Evolutionary conservation across 92 coral and sea anemone species (phyloP).

Genomic region (Blastomussa wellsi): DNA sequence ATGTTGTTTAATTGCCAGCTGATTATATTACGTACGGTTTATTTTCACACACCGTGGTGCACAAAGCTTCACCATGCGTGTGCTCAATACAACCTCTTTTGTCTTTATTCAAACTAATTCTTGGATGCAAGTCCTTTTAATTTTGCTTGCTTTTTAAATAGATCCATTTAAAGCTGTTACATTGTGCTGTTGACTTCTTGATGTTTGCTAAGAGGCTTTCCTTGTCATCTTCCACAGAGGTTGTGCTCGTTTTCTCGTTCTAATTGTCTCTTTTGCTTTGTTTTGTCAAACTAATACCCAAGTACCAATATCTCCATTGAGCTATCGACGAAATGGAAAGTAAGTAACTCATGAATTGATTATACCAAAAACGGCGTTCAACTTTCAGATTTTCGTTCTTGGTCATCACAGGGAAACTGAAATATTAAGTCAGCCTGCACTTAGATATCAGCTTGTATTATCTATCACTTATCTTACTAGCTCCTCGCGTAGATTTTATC

Average conservation of each 20-base stretch:
- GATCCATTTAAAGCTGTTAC: background rate
- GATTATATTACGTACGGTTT: background rate
- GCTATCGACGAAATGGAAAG: too few relatives aligned
- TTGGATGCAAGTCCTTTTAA: background rate
- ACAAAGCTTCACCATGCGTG: background rate
- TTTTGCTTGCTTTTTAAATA: background rate
- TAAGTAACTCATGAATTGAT: too few relatives aligned
- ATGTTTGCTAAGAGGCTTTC: background rate
- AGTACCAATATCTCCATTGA: background rate
- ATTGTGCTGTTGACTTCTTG: background rate
- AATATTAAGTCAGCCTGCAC: too few relatives aligned
- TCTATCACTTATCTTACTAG: background rate
- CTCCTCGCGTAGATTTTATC: conserved; percentile 18
- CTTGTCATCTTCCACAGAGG: background rate
- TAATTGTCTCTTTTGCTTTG: too few relatives aligned
- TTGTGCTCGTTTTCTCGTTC: too few relatives aligned
- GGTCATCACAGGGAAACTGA: too few relatives aligned
- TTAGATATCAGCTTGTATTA: too few relatives aligned
- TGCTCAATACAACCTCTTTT: conserved; percentile 1
- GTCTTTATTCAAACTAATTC: background rate
- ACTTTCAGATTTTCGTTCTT: background rate
- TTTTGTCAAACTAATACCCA: background rate
- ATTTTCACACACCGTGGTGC: background rate
- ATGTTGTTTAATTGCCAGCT: background rate
- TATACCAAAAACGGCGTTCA: too few relatives aligned